phyloP scores from a whole-genome alignment of 2,113 vertebrate species.

The Tetrao urogallus region DNA sequence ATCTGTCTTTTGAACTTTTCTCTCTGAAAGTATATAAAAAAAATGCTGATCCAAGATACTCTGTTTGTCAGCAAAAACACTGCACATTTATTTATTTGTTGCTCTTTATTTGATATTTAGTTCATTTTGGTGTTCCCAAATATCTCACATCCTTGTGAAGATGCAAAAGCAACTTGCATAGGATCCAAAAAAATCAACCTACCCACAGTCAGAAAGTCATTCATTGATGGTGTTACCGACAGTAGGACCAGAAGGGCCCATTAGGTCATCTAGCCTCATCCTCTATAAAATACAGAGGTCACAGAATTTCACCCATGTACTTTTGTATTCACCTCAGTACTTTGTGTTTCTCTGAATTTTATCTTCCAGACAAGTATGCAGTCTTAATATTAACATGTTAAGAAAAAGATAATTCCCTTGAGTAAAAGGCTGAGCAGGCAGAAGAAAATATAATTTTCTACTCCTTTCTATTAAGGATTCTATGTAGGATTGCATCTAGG shows the following conservation, averaged over 20 bases:
- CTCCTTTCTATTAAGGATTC: neutral
- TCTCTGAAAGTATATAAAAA: constrained; percentile 30
- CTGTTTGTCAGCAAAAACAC: constrained; percentile 42
- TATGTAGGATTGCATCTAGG: neutral
- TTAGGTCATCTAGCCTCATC: neutral
- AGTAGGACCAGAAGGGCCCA: neutral
- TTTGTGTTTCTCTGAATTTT: neutral
- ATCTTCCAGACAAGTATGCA: neutral
- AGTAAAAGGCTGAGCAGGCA: neutral
- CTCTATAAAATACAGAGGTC: neutral
- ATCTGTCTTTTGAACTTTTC: constrained; percentile 63
- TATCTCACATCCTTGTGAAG: neutral
- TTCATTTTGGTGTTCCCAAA: neutral
- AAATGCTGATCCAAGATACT: constrained; percentile 42
- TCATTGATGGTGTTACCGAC: neutral
- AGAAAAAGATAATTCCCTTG: neutral
- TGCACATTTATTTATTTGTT: constrained; percentile 33
- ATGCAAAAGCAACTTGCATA: neutral
- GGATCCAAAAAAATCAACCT: neutral
- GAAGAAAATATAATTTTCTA: neutral
- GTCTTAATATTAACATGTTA: neutral
- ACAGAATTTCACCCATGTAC: neutral
- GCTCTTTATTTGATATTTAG: neutral
- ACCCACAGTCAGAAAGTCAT: neutral
- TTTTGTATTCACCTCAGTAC: neutral